Evolutionary conservation across 2,797 vertebrate genomes (phyloP), one percentile per base, ranked within the genome.

Genomic region (Serranus cabrilla): DNA sequence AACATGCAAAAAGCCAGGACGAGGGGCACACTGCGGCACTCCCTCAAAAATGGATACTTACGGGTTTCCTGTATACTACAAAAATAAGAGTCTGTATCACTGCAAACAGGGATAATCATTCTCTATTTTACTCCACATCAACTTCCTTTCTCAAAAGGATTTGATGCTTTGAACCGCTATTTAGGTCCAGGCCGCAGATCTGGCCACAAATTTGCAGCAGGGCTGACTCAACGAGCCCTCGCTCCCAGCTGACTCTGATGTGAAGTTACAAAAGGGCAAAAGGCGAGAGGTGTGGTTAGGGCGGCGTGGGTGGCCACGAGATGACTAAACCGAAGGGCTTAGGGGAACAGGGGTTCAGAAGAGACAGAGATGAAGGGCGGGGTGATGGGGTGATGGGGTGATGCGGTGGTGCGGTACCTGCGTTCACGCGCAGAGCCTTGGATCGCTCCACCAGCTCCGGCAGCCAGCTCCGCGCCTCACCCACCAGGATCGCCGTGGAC

Each of bases 391-490:
- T n/a, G n/a, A n/a, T n/a, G 57, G 64, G 51, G 73, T 11, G 60
- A 65, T 2, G 49, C 56, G 79, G 72, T n/a, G n/a, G n/a, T 14
- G 47, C 56, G 45, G 80, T 94, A 99, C 98, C 98, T 96, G 98
- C 97, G 84, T 96, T 98, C 82, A 99, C 97, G 46, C 93, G 94
- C 59, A 99, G 93, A 54, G 95, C 96, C 93, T 97, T 98, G 71
- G 97, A 92, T 54, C 95, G 96, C 21, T 97, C 96, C 82, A 99
- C 97, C 81, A 99, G 93, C 87, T 99, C 97, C 71, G 97, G 97
- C 76, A 99, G 92, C 98, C 98, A 99, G 83, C 91, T 92, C 60
- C 90, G 94, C 16, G 97, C 95, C 87, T 98, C 97, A 42, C 97
- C 98, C 56, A 99, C 96, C 42, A 99, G 90, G 88, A 99, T 87